Base-by-base conservation (phyloP, 2,888 invertebrate species). In the Nomada fucata region DNA sequence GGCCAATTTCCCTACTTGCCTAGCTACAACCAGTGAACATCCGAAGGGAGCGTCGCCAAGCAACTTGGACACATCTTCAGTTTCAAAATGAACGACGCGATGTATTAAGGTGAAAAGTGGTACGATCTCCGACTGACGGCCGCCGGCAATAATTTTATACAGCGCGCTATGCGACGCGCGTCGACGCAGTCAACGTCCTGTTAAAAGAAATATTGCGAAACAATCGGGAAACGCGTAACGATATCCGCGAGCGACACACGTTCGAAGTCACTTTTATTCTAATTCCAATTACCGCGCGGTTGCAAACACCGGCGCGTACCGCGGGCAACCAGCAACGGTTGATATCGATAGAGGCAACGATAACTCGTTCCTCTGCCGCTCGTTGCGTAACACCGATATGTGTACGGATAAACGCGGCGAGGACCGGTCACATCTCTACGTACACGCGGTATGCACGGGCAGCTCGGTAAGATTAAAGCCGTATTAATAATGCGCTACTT, bases 321-420 rank as follows among this genome's bases (percentile, higher is more conserved):
- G 13, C 1, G 36, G 23, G 13, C 42, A 13, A 18, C 50, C 29
- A 47, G 42, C 59, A 64, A 44, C 20, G 75, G 70, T 75, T 11
- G 65, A 67, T 75, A 75, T 80, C 75, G 61, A 55, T 52, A 50
- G 68, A 50, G 55, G 78, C 59, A 68, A 64, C 42, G 75, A 80
- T 70, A 65, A 71, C 73, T 79, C 44, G 23, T 64, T 64, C 73
- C 11, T 15, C n/a, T 26, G 11, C 18, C 11, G 29, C 18, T 18
- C 26, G 53, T 80, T 80, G 50, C 79, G 80, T 57, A 80, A 79
- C 53, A n/a, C 9, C 61, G 15, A 52, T 52, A 59, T 42, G 26
- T 57, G 65, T 18, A 53, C 9, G 65, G 70, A 63, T 71, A 67
- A 36, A 78, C 29, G 13, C 18, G 23, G 57, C n/a, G 47, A 29